Conservation (phyloP, 2,888 invertebrate genomes). For the Xestia ashworthii region DNA sequence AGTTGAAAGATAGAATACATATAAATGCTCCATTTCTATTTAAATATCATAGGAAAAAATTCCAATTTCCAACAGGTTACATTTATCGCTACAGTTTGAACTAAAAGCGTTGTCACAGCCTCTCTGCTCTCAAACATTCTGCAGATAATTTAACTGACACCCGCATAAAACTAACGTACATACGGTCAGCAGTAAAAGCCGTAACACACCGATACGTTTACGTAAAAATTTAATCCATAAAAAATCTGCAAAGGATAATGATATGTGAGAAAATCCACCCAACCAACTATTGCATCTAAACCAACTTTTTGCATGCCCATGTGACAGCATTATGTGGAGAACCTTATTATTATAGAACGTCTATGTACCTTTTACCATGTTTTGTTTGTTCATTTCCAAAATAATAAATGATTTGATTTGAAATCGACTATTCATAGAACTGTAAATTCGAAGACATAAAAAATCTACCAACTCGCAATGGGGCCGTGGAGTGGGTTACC, state of each 20-base stretch:
- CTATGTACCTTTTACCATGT: too few relatives aligned
- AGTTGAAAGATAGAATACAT: background rate
- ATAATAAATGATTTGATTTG: too few relatives aligned
- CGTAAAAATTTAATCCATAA: background rate
- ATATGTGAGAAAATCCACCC: too few relatives aligned
- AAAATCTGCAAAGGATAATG: background rate
- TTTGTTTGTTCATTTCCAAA: too few relatives aligned
- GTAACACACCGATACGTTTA: background rate
- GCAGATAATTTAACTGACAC: constrained; percentile 29
- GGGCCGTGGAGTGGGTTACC: background rate
- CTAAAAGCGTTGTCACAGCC: constrained; percentile 51
- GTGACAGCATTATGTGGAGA: too few relatives aligned
- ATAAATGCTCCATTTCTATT: background rate
- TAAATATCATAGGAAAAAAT: background rate
- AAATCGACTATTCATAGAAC: background rate
- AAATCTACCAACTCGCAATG: background rate
- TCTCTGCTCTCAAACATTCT: background rate
- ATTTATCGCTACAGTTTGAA: background rate
- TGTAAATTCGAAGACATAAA: background rate
- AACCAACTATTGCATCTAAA: too few relatives aligned
- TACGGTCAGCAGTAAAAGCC: background rate
- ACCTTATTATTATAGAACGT: too few relatives aligned
- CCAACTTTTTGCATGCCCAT: too few relatives aligned
- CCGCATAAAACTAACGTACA: background rate
- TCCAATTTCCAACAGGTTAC: background rate